Percentiles rank a stretch among this genome's conserved stretches.
These are phyloP conservation scores for Drosophila triauraria DNA, from an alignment of 1,140 invertebrate species.

Conservation along the genomic window DNA sequence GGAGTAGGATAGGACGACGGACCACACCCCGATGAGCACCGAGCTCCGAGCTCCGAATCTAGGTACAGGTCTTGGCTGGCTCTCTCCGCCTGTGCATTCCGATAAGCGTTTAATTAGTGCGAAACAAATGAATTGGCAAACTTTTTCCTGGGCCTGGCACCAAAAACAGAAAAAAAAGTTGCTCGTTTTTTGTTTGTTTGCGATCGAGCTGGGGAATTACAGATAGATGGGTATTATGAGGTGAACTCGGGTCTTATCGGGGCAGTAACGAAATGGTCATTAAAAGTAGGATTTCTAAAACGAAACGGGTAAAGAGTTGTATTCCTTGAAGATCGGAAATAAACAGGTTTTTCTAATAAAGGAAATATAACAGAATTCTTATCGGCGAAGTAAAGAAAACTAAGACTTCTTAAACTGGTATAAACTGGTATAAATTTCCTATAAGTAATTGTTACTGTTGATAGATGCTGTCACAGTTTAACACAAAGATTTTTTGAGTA, in stretches of 20 bases:
- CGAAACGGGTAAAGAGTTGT: not conserved
- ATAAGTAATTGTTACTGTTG: no score
- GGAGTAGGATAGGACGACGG: slow-evolving; percentile 1
- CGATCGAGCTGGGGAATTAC: slow-evolving; percentile 12
- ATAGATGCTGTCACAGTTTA: no score
- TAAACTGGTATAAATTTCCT: no score
- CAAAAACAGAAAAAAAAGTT: slow-evolving; percentile 9
- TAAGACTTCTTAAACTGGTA: no score
- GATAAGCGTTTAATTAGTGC: slow-evolving; percentile 57
- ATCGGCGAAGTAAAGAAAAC: no score
- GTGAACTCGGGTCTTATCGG: not conserved
- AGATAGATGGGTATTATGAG: slow-evolving; percentile 19
- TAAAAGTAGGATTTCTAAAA: not conserved
- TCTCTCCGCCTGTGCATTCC: slow-evolving; percentile 25
- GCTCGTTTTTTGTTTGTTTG: slow-evolving; percentile 10
- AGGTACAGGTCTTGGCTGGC: not conserved
- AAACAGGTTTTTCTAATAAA: no score
- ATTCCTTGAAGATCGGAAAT: not conserved
- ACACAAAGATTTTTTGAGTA: no score
- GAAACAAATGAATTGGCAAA: slow-evolving; percentile 57
- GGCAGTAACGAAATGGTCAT: not conserved
- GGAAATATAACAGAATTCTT: no score
- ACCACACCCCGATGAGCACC: not conserved
- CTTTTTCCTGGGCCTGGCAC: slow-evolving; percentile 15
- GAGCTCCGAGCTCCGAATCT: not conserved